Evolutionary conservation across 1,140 invertebrate species (phyloP).

Genomic region (Ips typographus): DNA sequence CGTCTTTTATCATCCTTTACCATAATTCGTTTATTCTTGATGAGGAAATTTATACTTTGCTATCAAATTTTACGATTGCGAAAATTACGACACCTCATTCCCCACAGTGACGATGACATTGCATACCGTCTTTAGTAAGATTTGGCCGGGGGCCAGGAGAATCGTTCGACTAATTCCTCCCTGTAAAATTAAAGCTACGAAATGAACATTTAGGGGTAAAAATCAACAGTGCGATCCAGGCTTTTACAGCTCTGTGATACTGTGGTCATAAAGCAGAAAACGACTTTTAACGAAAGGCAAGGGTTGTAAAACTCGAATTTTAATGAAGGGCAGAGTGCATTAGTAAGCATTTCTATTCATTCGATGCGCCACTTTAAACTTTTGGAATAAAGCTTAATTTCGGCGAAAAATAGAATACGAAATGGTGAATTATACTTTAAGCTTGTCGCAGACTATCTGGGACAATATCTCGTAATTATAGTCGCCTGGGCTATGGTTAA

Average conservation of each 20-base stretch:
- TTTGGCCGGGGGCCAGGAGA: slow-evolving; percentile 11
- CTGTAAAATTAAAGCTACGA: slow-evolving; percentile 26
- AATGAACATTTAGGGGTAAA: slow-evolving; percentile 28
- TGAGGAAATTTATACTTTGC: slow-evolving; percentile 6
- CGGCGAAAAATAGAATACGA: slow-evolving; percentile 31
- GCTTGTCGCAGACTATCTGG: slow-evolving; percentile 13
- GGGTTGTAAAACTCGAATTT: slow-evolving; percentile 34
- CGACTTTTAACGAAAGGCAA: slow-evolving; percentile 34
- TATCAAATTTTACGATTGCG: slow-evolving; percentile 16
- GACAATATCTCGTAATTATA: slow-evolving; percentile 23
- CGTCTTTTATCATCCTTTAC: not conserved
- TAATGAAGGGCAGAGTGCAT: slow-evolving; percentile 34
- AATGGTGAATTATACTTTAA: slow-evolving; percentile 26
- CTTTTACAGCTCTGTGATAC: slow-evolving; percentile 24
- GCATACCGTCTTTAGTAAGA: slow-evolving; percentile 3
- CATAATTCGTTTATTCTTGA: not conserved
- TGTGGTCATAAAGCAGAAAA: slow-evolving; percentile 35
- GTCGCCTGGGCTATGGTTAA: slow-evolving; percentile 5
- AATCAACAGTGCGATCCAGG: slow-evolving; percentile 29
- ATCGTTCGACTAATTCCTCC: slow-evolving; percentile 24
- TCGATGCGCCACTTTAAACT: slow-evolving; percentile 35
- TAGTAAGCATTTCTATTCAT: slow-evolving; percentile 34
- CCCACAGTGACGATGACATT: not conserved
- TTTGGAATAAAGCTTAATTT: slow-evolving; percentile 29
- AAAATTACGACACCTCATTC: slow-evolving; percentile 24